Evolutionary conservation across 64 coral and sea anemone species (phyloP).

Genomic region (Astreopora myriophthalma): DNA sequence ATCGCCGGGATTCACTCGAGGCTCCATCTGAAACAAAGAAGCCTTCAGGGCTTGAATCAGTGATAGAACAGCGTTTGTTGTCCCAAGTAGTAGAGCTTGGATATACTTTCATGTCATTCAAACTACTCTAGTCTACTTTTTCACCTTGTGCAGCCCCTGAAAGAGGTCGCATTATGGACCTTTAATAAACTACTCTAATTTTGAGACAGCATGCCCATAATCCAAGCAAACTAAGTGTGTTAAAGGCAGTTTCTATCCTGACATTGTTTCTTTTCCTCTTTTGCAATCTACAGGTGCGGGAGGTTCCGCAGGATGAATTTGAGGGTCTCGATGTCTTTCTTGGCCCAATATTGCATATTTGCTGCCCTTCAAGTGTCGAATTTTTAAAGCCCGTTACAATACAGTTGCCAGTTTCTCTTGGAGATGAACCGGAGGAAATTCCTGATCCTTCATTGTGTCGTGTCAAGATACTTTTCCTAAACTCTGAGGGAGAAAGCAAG

Average conservation of each 20-base stretch:
- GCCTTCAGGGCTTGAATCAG: too few relatives aligned
- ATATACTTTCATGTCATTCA: too few relatives aligned
- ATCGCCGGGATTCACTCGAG: too few relatives aligned
- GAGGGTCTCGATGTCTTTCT: not conserved
- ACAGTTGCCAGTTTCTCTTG: not conserved
- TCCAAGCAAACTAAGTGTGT: too few relatives aligned
- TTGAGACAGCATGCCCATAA: too few relatives aligned
- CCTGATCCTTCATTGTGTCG: not conserved
- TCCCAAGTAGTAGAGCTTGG: too few relatives aligned
- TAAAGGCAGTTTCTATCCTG: not conserved
- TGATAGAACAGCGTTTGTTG: too few relatives aligned
- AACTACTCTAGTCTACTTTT: too few relatives aligned
- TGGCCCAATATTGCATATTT: conserved; percentile 4
- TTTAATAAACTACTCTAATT: too few relatives aligned
- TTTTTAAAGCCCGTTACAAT: conserved; percentile 16
- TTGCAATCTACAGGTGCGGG: not conserved
- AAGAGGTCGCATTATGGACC: too few relatives aligned
- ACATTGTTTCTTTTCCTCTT: not conserved
- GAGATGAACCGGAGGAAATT: not conserved
- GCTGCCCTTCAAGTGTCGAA: not conserved
- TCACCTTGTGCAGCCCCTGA: too few relatives aligned
- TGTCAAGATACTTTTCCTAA: not conserved
- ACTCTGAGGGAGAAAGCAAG: not conserved
- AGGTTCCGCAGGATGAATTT: conserved; percentile 16
- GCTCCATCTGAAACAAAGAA: too few relatives aligned